Percentiles rank a stretch among this genome's conserved stretches.
These are phyloP conservation scores for Thryonomys swinderianus DNA, from an alignment of 2,113 vertebrate species.

Conservation along the genomic window DNA sequence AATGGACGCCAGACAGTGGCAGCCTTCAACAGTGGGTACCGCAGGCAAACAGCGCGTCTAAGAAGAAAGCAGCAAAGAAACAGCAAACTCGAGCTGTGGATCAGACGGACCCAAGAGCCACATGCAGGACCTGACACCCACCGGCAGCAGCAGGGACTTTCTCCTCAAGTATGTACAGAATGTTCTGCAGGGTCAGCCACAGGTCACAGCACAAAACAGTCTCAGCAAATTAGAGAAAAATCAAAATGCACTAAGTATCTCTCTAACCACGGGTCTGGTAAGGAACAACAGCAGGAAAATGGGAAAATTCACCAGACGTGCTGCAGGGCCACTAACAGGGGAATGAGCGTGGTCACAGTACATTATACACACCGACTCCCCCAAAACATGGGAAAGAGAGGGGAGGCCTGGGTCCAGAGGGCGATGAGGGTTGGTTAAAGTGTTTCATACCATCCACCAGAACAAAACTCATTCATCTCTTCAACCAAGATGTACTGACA, in stretches of 20 bases:
- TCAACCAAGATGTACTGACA: neutral
- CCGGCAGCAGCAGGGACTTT: neutral
- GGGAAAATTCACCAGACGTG: neutral
- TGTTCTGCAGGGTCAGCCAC: neutral
- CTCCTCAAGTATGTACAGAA: neutral
- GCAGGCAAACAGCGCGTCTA: too few relatives aligned
- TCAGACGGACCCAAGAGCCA: neutral
- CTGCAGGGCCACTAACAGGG: neutral
- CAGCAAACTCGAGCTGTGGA: too few relatives aligned
- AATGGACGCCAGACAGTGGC: neutral
- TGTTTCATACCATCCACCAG: neutral
- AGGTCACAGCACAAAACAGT: neutral
- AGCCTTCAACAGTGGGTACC: neutral
- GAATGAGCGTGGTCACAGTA: too few relatives aligned
- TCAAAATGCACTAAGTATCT: neutral
- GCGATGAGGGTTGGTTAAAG: neutral
- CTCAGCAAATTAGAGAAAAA: neutral
- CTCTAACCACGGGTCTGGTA: neutral
- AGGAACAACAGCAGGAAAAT: neutral
- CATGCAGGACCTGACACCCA: neutral
- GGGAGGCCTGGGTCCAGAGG: neutral
- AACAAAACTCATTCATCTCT: neutral
- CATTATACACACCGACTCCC: neutral
- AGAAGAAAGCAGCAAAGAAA: neutral
- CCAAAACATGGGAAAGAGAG: neutral